Evolutionary conservation across 1,140 invertebrate species (phyloP), one percentile per base, ranked within the genome.

Genomic region (Apis florea): DNA sequence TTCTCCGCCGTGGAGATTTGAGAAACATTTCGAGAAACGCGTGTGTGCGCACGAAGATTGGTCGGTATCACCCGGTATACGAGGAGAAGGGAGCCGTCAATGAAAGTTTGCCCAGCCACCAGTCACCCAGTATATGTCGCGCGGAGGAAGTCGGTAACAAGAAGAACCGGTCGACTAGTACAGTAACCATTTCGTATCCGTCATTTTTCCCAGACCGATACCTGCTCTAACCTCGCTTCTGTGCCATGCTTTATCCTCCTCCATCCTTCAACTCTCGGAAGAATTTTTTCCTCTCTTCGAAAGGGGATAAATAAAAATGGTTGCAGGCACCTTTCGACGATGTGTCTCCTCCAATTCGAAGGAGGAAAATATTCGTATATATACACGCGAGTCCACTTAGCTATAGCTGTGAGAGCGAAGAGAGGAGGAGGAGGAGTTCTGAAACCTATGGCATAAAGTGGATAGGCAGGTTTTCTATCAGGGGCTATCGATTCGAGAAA

Each of bases 131-230:
- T 86, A 86, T 81, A 87, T 77, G 76, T 86, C 76, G 82, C 77
- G 68, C 82, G 53, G 73, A 83, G 84, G 77, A 87, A 86, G 78
- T 78, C 66, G 76, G 74, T 82, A 84, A 87, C 85, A 86, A 86
- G 85, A 86, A 87, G 76, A 87, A 87, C 82, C 86, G 86, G 86
- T 87, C 85, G 82, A 84, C 77, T 84, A 66, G 78, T 83, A 86
- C 78, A 82, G 70, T 84, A 84, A 86, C 78, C 86, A 79, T 75
- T 84, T 87, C 82, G 84, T 87, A 86, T 83, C 82, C 67, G 78
- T 87, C 85, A 87, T 86, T 87, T 87, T 87, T 87, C 82, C 67
- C 59, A 59, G 26, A 40, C 70, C 86, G 85, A 82, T 87, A 83
- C 86, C 82, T 82, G 77, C 78, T 54, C 31, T 40, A 40, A 40